Evolutionary conservation across 2,888 invertebrate genomes (phyloP), one percentile per base, ranked within the genome.

Genomic region (Exephanes ischioxanthus): DNA sequence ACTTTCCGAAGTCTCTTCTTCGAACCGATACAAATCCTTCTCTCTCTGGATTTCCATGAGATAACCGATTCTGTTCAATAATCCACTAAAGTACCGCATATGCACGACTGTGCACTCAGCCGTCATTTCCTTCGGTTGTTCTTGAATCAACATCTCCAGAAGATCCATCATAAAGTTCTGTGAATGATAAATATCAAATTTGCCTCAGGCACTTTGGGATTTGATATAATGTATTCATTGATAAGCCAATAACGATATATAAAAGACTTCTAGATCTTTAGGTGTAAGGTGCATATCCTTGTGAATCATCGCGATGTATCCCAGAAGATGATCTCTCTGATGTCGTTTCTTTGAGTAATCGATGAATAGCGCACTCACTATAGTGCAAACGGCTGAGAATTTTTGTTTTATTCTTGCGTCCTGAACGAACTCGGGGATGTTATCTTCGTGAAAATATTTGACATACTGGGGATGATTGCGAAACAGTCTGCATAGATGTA

Each of bases 271-370:
- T 30, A 87, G 66, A 71, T 87, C 87, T 45, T 63, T 71, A 14
- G 51, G 71, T 0, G 61, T 80, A 41, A 87, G 82, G 51, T 82
- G 48, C 87, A 87, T 87, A 53, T 87, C 87, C 72, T 87, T 87
- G 75, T 87, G 87, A 33, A 87, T 78, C 87, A 87, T 87, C 16
- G 87, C 87, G 26, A 87, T 72, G 63, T 87, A 87, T 14, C 87
- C 87, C 41, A 87, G 73, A 16, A 87, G 66, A 55, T 87, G 73
- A 37, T 87, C 82, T n/a, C 87, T 61, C 63, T 79, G 79, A 30
- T 66, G 70, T 14, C 73, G 75, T 70, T 85, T 86, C 16, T 73
- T 85, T 16, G 76, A 82, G 72, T 87, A 87, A 77, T 87, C 82
- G 37, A 87, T 45, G 19, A 87, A 85, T 26, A 87, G 80, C 30